Evolutionary conservation across 2,888 invertebrate species (phyloP), one percentile per base, ranked within the genome.

Genomic region (Eilema depressum): DNA sequence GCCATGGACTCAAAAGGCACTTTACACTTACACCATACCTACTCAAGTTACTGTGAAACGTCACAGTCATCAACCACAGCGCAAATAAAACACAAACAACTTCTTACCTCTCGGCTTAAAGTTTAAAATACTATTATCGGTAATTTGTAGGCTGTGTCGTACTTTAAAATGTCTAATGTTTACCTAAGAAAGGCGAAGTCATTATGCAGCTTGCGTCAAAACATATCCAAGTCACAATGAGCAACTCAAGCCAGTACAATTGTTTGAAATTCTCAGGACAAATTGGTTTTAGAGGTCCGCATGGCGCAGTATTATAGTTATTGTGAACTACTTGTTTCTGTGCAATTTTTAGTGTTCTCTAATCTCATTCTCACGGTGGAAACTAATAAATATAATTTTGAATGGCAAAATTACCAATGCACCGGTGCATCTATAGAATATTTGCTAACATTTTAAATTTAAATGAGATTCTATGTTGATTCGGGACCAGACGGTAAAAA

Each of bases 11-110:
- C 78, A 88, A 88, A 82, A 80, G 83, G 81, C 79, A 75, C 67
- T 85, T 83, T 85, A 85, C 81, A 79, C 72, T n/a, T n/a, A n/a
- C n/a, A n/a, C n/a, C n/a, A n/a, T n/a, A n/a, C 82, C 71, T 63
- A 69, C 82, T 88, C 85, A 57, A 63, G 73, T 88, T 87, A 84
- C 82, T 77, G 25, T 77, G 77, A 76, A 83, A 81, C 83, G 82
- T 69, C 74, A 69, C 69, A 68, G 68, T 77, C 74, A 79, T 77
- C 80, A 82, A 82, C 77, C 85, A 77, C 78, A 84, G 83, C n/a
- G 66, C 74, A 78, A 75, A 75, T 65, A 70, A 68, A 67, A 71
- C 41, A n/a, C 8, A 57, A 60, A 59, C 69, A 75, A 65, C n/a
- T 33, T 67, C 37, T 68, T 20, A 57, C 66, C 62, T 66, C 25